Evolutionary conservation across 2,797 vertebrate species (phyloP).

Genomic region (Oreortyx pictus): DNA sequence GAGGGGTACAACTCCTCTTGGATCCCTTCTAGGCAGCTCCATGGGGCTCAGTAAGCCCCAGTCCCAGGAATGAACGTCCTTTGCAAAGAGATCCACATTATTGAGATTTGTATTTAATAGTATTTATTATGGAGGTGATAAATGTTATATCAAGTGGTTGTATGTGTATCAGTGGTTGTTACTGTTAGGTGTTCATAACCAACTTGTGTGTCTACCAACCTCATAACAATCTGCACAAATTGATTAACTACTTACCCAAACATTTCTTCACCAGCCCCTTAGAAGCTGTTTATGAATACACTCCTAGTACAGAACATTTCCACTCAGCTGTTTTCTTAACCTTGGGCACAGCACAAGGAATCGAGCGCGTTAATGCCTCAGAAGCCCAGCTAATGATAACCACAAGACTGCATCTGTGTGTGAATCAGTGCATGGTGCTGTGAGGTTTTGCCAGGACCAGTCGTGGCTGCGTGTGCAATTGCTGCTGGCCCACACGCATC

Average conservation of each 20-base stretch:
- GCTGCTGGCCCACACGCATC: rapidly evolving
- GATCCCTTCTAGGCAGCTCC: neutral
- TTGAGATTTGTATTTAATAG: neutral
- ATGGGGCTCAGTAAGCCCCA: neutral
- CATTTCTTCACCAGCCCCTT: neutral
- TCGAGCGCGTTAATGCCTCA: neutral
- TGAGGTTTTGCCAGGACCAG: neutral
- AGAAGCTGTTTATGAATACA: neutral
- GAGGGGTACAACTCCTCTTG: neutral
- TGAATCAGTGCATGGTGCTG: neutral
- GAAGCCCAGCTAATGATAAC: neutral
- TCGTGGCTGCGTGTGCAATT: neutral
- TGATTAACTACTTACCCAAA: conserved; percentile 40
- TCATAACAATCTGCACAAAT: conserved; percentile 16
- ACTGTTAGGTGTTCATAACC: neutral
- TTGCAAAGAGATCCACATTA: neutral
- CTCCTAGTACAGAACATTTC: neutral
- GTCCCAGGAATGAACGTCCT: neutral
- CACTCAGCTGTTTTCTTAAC: conserved; percentile 20
- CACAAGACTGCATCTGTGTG: rapidly evolving
- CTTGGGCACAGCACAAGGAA: neutral
- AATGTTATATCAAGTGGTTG: neutral
- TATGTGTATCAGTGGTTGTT: neutral
- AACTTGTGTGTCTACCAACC: neutral
- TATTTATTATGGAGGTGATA: neutral